Conservation (phyloP, 2,888 invertebrate genomes). For the Carcina quercana region DNA sequence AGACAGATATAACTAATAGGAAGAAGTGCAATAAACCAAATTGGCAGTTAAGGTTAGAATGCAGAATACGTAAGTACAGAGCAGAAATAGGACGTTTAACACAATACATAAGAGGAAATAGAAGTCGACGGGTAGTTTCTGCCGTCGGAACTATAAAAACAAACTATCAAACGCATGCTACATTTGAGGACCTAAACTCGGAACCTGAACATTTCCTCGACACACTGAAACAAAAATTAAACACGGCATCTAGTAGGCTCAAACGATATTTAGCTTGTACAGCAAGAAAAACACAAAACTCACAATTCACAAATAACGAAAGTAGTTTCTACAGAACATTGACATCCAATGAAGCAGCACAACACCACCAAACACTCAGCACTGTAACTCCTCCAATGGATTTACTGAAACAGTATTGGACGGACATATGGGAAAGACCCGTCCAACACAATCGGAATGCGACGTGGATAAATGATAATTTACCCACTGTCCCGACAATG, state of each 20-base stretch:
- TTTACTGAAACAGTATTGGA: constrained; percentile 10
- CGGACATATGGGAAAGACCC: constrained; percentile 11
- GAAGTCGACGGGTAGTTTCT: constrained; percentile 12
- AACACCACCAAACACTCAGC: constrained; percentile 2
- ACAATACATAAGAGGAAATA: constrained; percentile 13
- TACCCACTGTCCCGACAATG: constrained; percentile 13
- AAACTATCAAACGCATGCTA: constrained; percentile 5
- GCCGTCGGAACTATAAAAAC: constrained; percentile 11
- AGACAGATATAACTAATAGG: too few species aligned
- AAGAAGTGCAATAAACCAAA: too few species aligned
- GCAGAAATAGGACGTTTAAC: constrained; percentile 14
- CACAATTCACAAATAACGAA: constrained; percentile 12
- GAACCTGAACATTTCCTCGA: constrained; percentile 15
- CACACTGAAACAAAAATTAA: constrained; percentile 14
- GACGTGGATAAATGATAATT: constrained; percentile 14
- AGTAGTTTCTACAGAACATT: constrained; percentile 14
- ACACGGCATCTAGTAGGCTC: constrained; percentile 12
- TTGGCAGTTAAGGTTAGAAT: too few species aligned
- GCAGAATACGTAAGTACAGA: too few species aligned
- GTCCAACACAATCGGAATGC: constrained; percentile 11
- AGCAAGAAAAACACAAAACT: constrained; percentile 15
- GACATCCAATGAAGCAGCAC: not conserved
- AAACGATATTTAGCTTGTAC: constrained; percentile 13
- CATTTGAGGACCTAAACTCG: constrained; percentile 12
- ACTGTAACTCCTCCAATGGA: not conserved